Evolutionary conservation across 1,140 invertebrate genomes (phyloP), one percentile per base, ranked within the genome.

Genomic region (Monomorium pharaonis): DNA sequence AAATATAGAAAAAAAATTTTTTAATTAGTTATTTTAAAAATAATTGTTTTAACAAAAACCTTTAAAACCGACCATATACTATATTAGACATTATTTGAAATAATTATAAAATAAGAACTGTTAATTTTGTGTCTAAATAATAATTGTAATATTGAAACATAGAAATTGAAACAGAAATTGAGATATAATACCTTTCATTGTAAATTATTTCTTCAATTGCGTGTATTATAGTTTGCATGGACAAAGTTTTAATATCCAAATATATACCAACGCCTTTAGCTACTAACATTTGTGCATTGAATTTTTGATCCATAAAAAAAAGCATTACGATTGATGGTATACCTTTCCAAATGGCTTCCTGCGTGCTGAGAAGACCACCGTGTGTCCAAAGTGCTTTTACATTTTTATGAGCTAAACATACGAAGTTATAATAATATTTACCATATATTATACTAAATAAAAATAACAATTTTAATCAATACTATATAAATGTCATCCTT

Each of bases 291-390:
- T 95, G 92, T 80, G 96, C 94, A 86, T 97, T 97, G 63, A 95
- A 95, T 3, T 92, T 94, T 89, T 97, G 97, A 92, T 97, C 97
- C 12, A 95, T 95, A 51, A 97, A 96, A 37, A 97, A 94, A 44
- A 97, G 97, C 78, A 97, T 95, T 4, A 96, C 97, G 24, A 98
- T 93, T 6, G 97, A 95, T 1, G 97, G 97, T 7, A 97, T 96
- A 90, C 96, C 96, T 88, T 97, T 96, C 93, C 97, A 96, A 18
- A 97, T 93, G 6, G 97, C 96, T 94, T 98, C 97, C 85, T 96
- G 96, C 10, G 96, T 95, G 72, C 97, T 97, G 42, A 97, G 94
- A 37, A 97, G 92, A 18, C 97, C 97, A 14, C 97, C 97, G 88
- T 98, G 97, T 0, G 97, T 97, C 44, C 98, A 96, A 86, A 98